Conservation (phyloP, 2,888 invertebrate species). For the Podotricha telesiphe region DNA sequence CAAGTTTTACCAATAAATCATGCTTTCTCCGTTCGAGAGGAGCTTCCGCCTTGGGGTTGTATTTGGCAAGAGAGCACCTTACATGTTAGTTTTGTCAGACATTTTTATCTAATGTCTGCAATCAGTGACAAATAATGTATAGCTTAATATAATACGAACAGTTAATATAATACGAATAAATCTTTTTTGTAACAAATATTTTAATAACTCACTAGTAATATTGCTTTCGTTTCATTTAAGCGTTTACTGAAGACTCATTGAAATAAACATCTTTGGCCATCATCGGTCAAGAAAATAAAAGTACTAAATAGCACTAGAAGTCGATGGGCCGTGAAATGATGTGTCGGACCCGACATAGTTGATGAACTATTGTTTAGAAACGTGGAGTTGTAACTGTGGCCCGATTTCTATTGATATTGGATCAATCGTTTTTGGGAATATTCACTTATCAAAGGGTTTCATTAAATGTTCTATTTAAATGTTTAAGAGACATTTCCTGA, state of each 20-base stretch:
- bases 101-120: conserved; percentile 66
- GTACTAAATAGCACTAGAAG: conserved; percentile 68
- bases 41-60: conserved; percentile 67
- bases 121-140: conserved; percentile 51
- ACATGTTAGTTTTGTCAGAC: conserved; percentile 67
- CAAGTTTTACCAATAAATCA: conserved; percentile 81
- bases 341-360: conserved; percentile 60
- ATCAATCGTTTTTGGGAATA: conserved; percentile 52
- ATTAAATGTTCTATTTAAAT: conserved; percentile 46
- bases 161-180: not conserved
- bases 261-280: conserved; percentile 2
- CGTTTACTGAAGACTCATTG: not conserved
- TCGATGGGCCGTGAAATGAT: conserved; percentile 69
- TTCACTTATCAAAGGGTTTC: conserved; percentile 40
- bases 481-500: conserved; percentile 32
- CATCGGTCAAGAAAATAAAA: conserved; percentile 61
- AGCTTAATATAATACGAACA: not conserved
- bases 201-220: not conserved
- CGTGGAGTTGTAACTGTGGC: conserved; percentile 52
- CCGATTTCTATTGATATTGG: conserved; percentile 46
- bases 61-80: conserved; percentile 70
- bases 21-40: conserved; percentile 67
- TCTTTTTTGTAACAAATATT: not conserved
- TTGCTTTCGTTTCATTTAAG: not conserved
- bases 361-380: conserved; percentile 70